phyloP scores from a whole-genome alignment of 2,888 invertebrate genomes.

The Alcis repandata region DNA sequence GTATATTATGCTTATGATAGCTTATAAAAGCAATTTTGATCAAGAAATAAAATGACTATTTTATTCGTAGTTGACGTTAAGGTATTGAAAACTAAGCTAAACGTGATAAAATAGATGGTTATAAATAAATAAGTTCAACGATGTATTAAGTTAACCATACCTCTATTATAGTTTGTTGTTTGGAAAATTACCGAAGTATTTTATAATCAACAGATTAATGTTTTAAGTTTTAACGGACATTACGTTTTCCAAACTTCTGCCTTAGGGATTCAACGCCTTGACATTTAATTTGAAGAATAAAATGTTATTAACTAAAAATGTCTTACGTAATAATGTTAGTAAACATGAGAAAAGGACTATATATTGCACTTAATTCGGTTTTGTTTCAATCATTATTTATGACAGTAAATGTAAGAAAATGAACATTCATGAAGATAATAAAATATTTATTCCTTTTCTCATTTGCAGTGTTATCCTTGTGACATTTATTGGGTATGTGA shows the following conservation, averaged over 20 bases:
- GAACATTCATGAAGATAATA: not conserved
- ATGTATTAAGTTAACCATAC: too few species aligned
- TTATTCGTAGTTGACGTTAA: not conserved
- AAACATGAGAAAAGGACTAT: conserved; percentile 73
- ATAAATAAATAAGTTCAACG: too few species aligned
- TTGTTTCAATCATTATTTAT: conserved; percentile 8
- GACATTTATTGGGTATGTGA: conserved; percentile 57
- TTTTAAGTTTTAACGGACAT: too few species aligned
- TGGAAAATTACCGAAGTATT: too few species aligned
- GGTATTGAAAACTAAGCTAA: not conserved
- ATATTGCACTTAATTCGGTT: conserved; percentile 18
- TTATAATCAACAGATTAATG: too few species aligned
- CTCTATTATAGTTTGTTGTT: too few species aligned
- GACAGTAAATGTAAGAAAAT: conserved; percentile 1
- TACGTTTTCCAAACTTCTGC: too few species aligned
- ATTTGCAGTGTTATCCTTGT: conserved; percentile 69
- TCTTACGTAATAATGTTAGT: conserved; percentile 46
- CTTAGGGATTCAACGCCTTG: not conserved
- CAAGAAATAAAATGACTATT: too few species aligned
- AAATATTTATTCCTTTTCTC: conserved; percentile 65
- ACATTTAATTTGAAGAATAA: not conserved
- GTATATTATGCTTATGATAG: too few species aligned
- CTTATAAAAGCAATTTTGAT: too few species aligned
- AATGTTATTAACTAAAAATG: conserved; percentile 33
- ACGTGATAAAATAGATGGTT: too few species aligned